Base-by-base conservation (phyloP, 2,888 invertebrate species). In the Hirtodrosophila cameraria region DNA sequence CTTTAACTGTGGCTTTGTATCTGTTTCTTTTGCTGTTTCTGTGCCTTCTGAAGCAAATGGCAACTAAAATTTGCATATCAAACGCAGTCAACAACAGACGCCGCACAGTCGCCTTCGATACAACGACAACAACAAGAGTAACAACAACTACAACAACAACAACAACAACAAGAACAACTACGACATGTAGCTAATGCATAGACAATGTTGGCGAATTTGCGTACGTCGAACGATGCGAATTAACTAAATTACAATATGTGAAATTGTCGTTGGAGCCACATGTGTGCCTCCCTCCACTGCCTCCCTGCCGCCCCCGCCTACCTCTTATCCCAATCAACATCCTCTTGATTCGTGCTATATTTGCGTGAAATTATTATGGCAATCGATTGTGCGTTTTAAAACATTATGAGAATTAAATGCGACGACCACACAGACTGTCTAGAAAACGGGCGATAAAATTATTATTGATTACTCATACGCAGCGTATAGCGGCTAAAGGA, bases 391-490 rank as follows among this genome's bases (percentile, higher is more conserved):
- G 71, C 42, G 69, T 74, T 54, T 57, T 52, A 33, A 58, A 42
- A 35, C 46, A 48, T 68, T 61, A 81, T 70, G 64, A 82, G 74
- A 81, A 70, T 65, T 78, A 69, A 81, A 76, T 53, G 57, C 60
- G 35, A 5, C 59, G 71, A 61, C 73, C 73, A 76, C 73, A 69
- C 63, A 63, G 35, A 42, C 48, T 33, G 25, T 25, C 41, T 41
- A 43, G 62, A 58, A 68, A 66, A 65, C 42, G 60, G 61, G 54
- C 81, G 68, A 73, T 81, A 67, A 84, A 84, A 84, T 79, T 66
- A 81, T 74, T 84, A 84, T 84, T 82, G 82, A 82, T 81, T 84
- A 72, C 82, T 63, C 82, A 84, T 81, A 84, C 79, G 82, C 81
- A 60, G 59, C 63, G 67, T 74, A 38, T 38, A 62, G 71, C 75